Evolutionary conservation across 2,797 vertebrate species (phyloP), one percentile per base, ranked within the genome.

Genomic region (Arremon brunneinucha): DNA sequence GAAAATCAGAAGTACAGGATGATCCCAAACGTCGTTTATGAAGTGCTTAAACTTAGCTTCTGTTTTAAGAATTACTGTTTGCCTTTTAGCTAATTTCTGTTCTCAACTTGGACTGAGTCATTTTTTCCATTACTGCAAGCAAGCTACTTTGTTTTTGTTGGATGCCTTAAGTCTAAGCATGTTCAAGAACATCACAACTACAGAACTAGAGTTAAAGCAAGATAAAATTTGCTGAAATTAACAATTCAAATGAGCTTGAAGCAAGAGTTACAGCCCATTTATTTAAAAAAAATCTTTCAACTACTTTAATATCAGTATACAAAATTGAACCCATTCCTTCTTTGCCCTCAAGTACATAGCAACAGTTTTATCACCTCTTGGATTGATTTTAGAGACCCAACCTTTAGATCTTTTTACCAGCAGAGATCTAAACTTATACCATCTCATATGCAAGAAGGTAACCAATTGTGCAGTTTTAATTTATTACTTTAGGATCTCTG

Each of bases 121-220:
- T 92, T 95, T 98, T 97, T 97, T 97, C 97, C 98, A 97, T 97
- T 97, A 97, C 96, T 95, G 81, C 87, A 96, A 90, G 79, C 74
- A 96, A 89, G 71, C 74, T 83, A 93, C 92, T 95, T 97, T 97
- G 90, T 96, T 98, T 97, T 97, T 96, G 91, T 88, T 97, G 96
- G 95, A 96, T 95, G 85, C 83, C 95, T 91, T 92, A 57, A 91
- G 90, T 88, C 86, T 76, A 96, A 94, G 83, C 89, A 95, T 87
- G 79, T 97, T 97, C 94, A 97, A 97, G 91, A 97, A 96, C 63
- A 69, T 90, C 59, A 60, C 6, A 6, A 86, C 92, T 97, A 96
- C 60, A 91, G 72, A 80, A 93, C 78, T 89, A 62, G 4, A 19
- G 72, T 93, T 95, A 91, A 96, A 96, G 59, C 44, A 79, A 96